These are phyloP conservation scores for Haplochromis burtoni DNA, from an alignment of 2,113 vertebrate genomes.

Conservation along the genomic window DNA sequence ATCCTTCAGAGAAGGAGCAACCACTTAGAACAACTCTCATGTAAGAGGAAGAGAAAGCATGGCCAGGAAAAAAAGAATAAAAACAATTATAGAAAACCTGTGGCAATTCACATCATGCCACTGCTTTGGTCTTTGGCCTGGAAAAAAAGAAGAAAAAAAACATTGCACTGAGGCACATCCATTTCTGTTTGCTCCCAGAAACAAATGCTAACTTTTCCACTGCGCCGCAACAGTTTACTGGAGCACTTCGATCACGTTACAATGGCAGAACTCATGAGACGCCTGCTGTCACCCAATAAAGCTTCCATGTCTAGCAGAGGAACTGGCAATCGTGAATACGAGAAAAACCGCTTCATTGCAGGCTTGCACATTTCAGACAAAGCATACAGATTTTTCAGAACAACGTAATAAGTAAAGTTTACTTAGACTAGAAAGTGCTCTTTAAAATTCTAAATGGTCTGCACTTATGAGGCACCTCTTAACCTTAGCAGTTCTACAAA, in stretches of 20 bases:
- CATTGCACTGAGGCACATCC: background rate
- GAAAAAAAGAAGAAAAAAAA: background rate
- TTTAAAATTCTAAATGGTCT: background rate
- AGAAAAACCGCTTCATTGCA: background rate
- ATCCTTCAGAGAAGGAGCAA: conserved; percentile 6
- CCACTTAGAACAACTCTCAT: background rate
- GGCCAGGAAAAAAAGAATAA: background rate
- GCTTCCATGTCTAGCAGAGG: background rate
- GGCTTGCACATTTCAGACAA: background rate
- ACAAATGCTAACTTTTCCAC: conserved; percentile 39
- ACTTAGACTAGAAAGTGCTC: background rate
- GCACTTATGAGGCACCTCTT: background rate
- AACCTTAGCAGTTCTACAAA: background rate
- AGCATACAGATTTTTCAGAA: background rate
- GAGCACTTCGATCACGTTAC: conserved; percentile 11
- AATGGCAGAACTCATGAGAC: background rate
- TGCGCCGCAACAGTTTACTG: conserved; percentile 40
- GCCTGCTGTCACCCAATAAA: background rate
- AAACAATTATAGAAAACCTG: background rate
- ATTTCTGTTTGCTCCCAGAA: conserved; percentile 28
- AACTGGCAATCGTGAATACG: conserved; percentile 14
- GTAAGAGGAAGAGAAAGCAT: background rate
- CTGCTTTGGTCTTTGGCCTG: conserved; percentile 25
- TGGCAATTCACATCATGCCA: conserved; percentile 28
- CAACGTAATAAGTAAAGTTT: background rate